Base-by-base conservation (phyloP, 2,113 vertebrate genomes). In the Anser cygnoides region DNA sequence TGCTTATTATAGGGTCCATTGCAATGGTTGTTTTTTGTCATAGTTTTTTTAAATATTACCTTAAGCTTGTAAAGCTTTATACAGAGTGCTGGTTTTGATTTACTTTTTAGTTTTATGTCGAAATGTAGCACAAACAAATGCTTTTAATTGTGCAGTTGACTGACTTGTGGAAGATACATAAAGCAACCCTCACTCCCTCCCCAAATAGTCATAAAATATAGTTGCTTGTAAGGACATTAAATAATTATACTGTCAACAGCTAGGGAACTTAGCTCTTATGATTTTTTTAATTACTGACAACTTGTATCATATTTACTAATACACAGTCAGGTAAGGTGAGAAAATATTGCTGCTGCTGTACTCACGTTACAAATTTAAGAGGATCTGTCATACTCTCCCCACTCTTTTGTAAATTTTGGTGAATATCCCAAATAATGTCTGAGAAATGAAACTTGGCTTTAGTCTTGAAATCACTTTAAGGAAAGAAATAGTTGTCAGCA, bases 241-340 rank as follows among this genome's bases (percentile, higher is more conserved):
- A 93, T 89, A 88, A 26, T 57, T 11, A 2, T 29, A 49, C 17
- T 94, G 62, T 95, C 80, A 12, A 50, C 93, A 90, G 54, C 49
- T 50, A 50, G 49, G 49, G 49, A 50, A 13, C 49, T 50, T 50
- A 50, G 49, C 49, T 50, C 49, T 50, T 84, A 76, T 91, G 75
- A 89, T 23, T 84, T 96, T 86, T 87, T 96, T 92, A 52, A 79
- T 83, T 95, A 41, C 37, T 71, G 58, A 33, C 31, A 81, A 65
- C 59, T 84, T 89, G 63, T 50, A 43, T 87, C 35, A 0, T 96
- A 79, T 97, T 83, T 95, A 95, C 92, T 79, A 87, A 84, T 63
- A 75, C 82, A 74, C 66, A 96, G 67, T 94, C 86, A 58, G 33
- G 66, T 97, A 97, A 96, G 71, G n/a, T 94, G 78, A 77, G 80